Base-by-base conservation (phyloP, 2,113 vertebrate species). In the Neogobius melanostomus region DNA sequence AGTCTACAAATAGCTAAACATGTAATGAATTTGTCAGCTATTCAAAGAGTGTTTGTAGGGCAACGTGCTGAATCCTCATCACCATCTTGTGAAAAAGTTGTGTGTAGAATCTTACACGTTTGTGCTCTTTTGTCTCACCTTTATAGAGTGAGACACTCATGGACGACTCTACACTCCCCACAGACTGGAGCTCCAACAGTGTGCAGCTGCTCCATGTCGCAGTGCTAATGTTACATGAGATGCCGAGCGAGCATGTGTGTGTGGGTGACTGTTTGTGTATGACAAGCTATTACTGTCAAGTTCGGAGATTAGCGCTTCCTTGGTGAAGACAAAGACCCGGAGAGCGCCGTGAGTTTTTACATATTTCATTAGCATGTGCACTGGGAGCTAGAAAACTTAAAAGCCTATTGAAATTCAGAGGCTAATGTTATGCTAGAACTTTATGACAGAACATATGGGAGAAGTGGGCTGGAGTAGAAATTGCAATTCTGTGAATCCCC, bases 131-230 rank as follows among this genome's bases (percentile, higher is more conserved):
- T 71, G 12, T 76, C 17, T 73, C 63, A 60, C 15, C 45, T 61
- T 42, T 66, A 69, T 44, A 69, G 42, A 54, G 11, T 43, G 50
- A 59, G 59, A 16, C 54, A 71, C 45, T 71, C 71, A 59, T 6
- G 65, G 52, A 28, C n/a, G 49, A 28, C 11, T 15, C 62, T 46
- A 14, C 11, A 10, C 48, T 77, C 65, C 64, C 67, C 17, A 61
- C 48, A 65, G 69, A 68, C 66, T 8, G 4, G 69, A 59, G 36
- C 45, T 68, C 42, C 3, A 68, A 45, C 52, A 52, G 51, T 49
- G 54, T 43, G 59, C 69, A 77, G 76, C 69, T 76, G 67, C 11
- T 61, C 6, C 64, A 65, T 66, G 79, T 74, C 71, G 77, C 68
- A 10, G 47, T 1, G 1, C 45, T 73, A 61, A 59, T 53, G 51